Evolutionary conservation across 2,113 vertebrate species (phyloP).

Genomic region (Theristicus caerulescens): DNA sequence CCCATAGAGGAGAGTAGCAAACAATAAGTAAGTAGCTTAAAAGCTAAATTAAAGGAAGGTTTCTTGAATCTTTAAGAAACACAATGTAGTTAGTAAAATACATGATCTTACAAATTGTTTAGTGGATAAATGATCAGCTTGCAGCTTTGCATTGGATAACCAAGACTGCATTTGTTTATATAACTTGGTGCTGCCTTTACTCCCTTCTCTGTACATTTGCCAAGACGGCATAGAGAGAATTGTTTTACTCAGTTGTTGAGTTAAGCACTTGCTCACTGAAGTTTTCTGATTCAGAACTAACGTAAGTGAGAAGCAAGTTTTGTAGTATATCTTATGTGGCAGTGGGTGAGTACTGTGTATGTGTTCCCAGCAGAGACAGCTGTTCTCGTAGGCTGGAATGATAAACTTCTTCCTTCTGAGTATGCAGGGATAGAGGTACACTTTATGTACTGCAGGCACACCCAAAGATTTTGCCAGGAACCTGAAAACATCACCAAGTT

Average conservation of each 20-base stretch:
- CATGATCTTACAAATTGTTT: not conserved
- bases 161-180: not conserved
- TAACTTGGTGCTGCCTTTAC: not conserved
- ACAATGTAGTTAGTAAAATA: not conserved
- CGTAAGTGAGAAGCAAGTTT: not conserved
- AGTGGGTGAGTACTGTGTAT: not conserved
- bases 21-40: not conserved
- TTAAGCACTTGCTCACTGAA: not conserved
- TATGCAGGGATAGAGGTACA: not conserved
- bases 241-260: not conserved
- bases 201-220: not conserved
- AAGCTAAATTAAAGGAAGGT: not conserved
- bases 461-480: not conserved
- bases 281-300: not conserved
- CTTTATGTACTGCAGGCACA: not conserved
- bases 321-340: not conserved
- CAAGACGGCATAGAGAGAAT: not conserved
- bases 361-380: not conserved
- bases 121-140: not conserved
- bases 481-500: not conserved
- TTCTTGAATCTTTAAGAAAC: not conserved
- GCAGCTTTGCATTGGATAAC: not conserved
- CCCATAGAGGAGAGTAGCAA: rapidly evolving
- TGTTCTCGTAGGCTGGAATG: not conserved
- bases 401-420: not conserved